Percentiles rank a stretch among this genome's conserved stretches.
Evolutionary conservation across 1,140 invertebrate genomes (phyloP).

Genomic region (Eufriesea mexicana): DNA sequence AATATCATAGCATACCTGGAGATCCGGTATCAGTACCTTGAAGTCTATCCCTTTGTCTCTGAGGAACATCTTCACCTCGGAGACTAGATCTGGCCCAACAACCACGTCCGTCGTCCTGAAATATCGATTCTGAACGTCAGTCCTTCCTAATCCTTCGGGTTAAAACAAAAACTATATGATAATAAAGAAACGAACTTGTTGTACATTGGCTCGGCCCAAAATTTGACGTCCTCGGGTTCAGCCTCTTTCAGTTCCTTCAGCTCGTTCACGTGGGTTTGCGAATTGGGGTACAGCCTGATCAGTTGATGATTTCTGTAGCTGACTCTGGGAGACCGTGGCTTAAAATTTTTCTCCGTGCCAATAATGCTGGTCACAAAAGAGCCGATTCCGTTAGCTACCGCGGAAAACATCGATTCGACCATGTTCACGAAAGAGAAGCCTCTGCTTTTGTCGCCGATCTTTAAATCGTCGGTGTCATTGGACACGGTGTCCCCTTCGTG

Average conservation of each 20-base stretch:
- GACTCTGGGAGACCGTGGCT: constrained; percentile 56
- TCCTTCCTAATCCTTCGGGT: neutral
- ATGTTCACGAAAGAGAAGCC: constrained; percentile 75
- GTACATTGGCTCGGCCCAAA: constrained; percentile 82
- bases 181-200: constrained; percentile 65
- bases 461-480: neutral
- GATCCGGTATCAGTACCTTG: constrained; percentile 87
- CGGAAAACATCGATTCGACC: constrained; percentile 71
- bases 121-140: constrained; percentile 18
- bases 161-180: neutral
- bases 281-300: constrained; percentile 73
- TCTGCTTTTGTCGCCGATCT: constrained; percentile 30
- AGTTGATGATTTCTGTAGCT: constrained; percentile 79
- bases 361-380: constrained; percentile 73
- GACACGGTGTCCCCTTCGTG: neutral
- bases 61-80: constrained; percentile 86
- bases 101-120: constrained; percentile 87
- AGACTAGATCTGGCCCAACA: constrained; percentile 85
- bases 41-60: constrained; percentile 85
- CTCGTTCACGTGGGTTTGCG: constrained; percentile 70
- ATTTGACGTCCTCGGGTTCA: constrained; percentile 81
- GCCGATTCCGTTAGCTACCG: constrained; percentile 69
- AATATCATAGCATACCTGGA: constrained; percentile 84
- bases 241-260: constrained; percentile 72
- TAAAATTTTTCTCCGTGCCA: constrained; percentile 69